Evolutionary conservation across 2,113 vertebrate genomes (phyloP).

Genomic region (Neofelis nebulosa): DNA sequence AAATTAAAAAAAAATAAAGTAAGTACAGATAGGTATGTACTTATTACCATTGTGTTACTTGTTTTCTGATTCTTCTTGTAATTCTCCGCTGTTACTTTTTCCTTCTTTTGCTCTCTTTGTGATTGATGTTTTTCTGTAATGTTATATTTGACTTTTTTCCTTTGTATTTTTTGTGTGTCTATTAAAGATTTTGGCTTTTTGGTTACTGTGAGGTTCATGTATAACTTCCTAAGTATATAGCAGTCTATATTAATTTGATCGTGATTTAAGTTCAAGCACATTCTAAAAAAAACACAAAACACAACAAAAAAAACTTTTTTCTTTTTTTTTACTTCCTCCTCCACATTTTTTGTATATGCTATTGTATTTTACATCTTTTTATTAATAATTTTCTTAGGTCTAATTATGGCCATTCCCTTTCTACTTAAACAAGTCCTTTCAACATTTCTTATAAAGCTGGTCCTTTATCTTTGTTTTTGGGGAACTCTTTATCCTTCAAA

Average conservation of each 20-base stretch:
- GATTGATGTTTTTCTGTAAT: background rate
- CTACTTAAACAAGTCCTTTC: background rate
- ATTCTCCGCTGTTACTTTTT: background rate
- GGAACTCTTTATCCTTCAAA: background rate
- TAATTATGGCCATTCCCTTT: background rate
- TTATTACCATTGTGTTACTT: background rate
- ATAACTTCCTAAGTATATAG: background rate
- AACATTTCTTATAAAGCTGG: background rate
- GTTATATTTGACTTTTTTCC: background rate
- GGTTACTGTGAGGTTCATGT: background rate
- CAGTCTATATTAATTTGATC: background rate
- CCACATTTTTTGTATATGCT: background rate
- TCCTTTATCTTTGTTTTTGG: background rate
- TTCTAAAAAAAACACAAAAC: background rate
- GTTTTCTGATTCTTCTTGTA: background rate
- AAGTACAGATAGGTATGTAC: background rate
- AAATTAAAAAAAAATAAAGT: background rate
- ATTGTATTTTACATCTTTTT: background rate
- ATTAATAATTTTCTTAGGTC: background rate
- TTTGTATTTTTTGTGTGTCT: background rate
- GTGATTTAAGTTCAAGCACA: background rate
- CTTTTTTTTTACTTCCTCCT: background rate
- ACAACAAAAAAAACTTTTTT: background rate
- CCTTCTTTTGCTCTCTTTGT: background rate
- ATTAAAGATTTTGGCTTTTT: background rate